Percentiles rank a stretch among this genome's conserved stretches.
Evolutionary conservation across 2,888 invertebrate species (phyloP).

Genomic region (Cerastis rubricosa): DNA sequence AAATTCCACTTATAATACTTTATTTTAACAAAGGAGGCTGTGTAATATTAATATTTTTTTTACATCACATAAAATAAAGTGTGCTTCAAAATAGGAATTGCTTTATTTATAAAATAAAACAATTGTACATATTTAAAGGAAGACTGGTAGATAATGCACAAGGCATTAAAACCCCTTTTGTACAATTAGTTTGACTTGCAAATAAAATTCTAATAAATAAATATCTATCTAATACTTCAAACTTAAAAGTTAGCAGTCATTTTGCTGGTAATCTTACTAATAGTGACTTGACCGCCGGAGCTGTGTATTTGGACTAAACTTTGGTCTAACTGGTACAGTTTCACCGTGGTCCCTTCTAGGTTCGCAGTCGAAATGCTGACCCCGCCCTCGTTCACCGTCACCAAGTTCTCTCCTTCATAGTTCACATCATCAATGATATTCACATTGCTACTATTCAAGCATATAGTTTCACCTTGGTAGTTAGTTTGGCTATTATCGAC

Average conservation of each 20-base stretch:
- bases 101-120: background rate
- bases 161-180: background rate
- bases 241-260: slow-evolving; percentile 82
- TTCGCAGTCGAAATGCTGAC: slow-evolving; percentile 74
- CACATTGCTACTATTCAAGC: slow-evolving; percentile 61
- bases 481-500: slow-evolving; percentile 71
- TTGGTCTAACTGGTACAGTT: slow-evolving; percentile 82
- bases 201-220: background rate
- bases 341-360: slow-evolving; percentile 75
- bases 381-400: slow-evolving; percentile 78
- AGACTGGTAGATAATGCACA: background rate
- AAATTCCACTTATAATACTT: background rate
- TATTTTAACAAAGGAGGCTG: background rate
- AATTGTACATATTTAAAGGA: background rate
- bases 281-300: slow-evolving; percentile 78
- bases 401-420: slow-evolving; percentile 74
- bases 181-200: background rate
- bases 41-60: background rate
- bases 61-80: background rate
- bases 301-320: slow-evolving; percentile 82
- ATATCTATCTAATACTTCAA: slow-evolving; percentile 23
- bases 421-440: slow-evolving; percentile 69
- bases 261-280: slow-evolving; percentile 83
- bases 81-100: too few relatives aligned
- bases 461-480: slow-evolving; percentile 66